phyloP scores from a whole-genome alignment of 2,797 vertebrate genomes.

The Zalophus californianus region DNA sequence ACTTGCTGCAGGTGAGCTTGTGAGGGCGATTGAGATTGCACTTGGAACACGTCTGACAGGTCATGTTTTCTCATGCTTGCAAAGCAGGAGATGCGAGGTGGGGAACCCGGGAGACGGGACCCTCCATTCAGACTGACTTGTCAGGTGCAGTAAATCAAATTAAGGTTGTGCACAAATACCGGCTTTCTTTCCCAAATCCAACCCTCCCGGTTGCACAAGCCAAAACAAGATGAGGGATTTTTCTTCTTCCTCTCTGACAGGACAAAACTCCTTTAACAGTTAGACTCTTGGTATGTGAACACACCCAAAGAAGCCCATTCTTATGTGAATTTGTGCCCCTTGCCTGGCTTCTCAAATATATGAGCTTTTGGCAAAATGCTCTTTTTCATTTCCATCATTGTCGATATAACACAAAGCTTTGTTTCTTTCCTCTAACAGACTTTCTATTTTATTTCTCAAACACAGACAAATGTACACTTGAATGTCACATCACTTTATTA shows the following conservation, averaged over 20 bases:
- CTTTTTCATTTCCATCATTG: background rate
- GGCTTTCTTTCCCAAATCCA: constrained; percentile 31
- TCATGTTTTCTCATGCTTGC: background rate
- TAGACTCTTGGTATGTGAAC: constrained; percentile 25
- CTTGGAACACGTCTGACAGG: background rate
- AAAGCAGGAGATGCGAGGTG: background rate
- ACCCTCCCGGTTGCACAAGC: background rate
- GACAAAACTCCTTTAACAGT: background rate
- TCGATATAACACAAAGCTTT: background rate
- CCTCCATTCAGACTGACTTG: background rate
- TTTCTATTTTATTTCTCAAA: background rate
- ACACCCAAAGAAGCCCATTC: background rate
- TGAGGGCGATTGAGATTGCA: too few species aligned
- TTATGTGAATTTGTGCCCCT: background rate
- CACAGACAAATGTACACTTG: background rate
- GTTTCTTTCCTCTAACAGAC: background rate
- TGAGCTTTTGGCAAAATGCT: background rate
- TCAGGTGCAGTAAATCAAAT: constrained; percentile 6
- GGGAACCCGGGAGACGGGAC: background rate
- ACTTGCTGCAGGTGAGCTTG: background rate
- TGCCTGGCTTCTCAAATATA: rapidly evolving
- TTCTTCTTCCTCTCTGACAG: background rate
- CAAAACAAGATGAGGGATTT: constrained; percentile 52
- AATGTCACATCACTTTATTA: background rate
- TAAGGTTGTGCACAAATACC: background rate